Percentiles rank a stretch among this genome's conserved stretches.
phyloP scores from a whole-genome alignment of 2,797 vertebrate species.

The Danio choprae region DNA sequence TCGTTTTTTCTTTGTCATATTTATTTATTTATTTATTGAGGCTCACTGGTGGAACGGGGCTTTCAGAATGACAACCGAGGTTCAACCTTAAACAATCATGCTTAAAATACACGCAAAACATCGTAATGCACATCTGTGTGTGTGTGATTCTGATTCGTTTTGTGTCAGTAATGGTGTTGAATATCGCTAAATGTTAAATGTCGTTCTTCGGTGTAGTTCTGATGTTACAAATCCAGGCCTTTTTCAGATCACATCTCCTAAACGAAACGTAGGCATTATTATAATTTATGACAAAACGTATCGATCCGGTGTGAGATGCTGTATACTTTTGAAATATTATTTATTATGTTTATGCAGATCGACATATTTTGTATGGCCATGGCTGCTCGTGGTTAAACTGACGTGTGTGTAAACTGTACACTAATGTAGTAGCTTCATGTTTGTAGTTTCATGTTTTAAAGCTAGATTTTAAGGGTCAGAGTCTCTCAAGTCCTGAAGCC shows the following conservation, averaged over 20 bases:
- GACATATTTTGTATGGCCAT: conserved; percentile 19
- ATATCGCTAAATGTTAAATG: conserved; percentile 47
- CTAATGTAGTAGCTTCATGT: conserved; percentile 22
- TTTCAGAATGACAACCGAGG: background rate
- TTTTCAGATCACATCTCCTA: conserved; percentile 36
- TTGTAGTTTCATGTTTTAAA: conserved; percentile 30
- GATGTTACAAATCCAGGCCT: conserved; percentile 12
- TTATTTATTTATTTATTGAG: conserved; percentile 58
- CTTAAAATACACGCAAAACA: conserved; percentile 21
- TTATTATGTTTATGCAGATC: conserved; percentile 39
- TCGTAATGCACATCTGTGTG: conserved; percentile 27
- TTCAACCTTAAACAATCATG: conserved; percentile 14
- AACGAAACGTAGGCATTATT: conserved; percentile 8
- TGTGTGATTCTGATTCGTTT: conserved; percentile 34
- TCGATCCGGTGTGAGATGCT: conserved; percentile 20
- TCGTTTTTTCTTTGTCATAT: conserved; percentile 15
- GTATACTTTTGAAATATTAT: conserved; percentile 24
- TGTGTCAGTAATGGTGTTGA: conserved; percentile 47
- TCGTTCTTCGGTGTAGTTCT: conserved; percentile 42
- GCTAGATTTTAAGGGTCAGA: conserved; percentile 11
- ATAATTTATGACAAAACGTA: background rate
- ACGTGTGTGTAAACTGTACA: conserved; percentile 30
- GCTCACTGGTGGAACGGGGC: background rate
- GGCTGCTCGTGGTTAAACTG: conserved; percentile 20
- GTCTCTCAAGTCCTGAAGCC: conserved; percentile 71